Percentiles rank a stretch among this genome's conserved stretches.
phyloP scores from a whole-genome alignment of 1,140 invertebrate species.

The Drosophila parvula region DNA sequence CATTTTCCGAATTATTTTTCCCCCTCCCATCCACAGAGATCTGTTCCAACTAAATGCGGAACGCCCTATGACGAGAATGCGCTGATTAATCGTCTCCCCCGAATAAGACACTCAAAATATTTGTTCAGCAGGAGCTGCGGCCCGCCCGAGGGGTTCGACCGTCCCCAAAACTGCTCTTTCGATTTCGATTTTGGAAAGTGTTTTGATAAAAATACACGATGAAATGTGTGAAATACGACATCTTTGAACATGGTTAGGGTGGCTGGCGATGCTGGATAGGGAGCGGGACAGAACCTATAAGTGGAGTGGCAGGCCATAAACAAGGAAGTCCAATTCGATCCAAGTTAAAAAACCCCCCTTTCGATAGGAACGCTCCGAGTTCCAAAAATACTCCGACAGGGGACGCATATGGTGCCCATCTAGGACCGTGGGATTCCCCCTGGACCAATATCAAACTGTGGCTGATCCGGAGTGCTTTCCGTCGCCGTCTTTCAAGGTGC shows the following conservation, averaged over 20 bases:
- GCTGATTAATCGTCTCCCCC: conserved; percentile 12
- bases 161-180: conserved; percentile 9
- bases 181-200: conserved; percentile 31
- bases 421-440: conserved; percentile 28
- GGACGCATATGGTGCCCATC: conserved; percentile 38
- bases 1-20: not conserved
- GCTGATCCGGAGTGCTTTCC: conserved; percentile 7
- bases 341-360: not conserved
- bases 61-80: conserved; percentile 1
- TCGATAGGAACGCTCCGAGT: not conserved
- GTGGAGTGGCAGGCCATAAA: conserved; percentile 30
- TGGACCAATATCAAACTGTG: conserved; percentile 3
- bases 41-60: not conserved
- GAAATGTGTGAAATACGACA: conserved; percentile 42
- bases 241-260: conserved; percentile 24
- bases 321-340: not conserved
- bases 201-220: conserved; percentile 48
- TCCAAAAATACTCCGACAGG: conserved; percentile 36
- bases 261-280: not conserved
- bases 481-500: not conserved
- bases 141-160: not conserved
- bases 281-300: not conserved
- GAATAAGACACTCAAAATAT: conserved; percentile 23
- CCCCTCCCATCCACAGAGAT: conserved; percentile 18
- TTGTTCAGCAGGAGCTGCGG: conserved; percentile 17